Conservation (phyloP, 2,113 vertebrate genomes). For the Nymphicus hollandicus region DNA sequence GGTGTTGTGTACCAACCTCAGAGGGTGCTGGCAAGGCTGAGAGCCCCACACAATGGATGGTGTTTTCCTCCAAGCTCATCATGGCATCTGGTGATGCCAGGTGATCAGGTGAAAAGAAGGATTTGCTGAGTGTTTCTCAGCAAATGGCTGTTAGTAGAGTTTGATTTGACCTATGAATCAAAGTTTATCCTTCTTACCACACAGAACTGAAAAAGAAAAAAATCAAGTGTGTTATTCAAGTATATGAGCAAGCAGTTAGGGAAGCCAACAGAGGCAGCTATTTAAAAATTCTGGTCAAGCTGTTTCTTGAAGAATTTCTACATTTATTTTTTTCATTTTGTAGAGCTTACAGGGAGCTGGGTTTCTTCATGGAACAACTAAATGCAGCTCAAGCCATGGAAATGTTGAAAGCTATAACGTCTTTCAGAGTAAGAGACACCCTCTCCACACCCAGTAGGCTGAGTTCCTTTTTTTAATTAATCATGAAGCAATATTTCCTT, state of each 20-base stretch:
- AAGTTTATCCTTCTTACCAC: background rate
- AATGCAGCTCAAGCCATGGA: background rate
- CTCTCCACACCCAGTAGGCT: background rate
- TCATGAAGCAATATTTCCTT: background rate
- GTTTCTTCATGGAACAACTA: background rate
- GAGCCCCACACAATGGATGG: background rate
- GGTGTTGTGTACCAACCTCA: background rate
- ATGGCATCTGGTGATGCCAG: background rate
- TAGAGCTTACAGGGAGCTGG: background rate
- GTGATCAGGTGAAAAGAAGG: background rate
- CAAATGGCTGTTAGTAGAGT: background rate
- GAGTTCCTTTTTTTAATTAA: background rate
- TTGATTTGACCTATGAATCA: background rate
- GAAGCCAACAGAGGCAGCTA: background rate
- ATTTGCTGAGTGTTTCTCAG: background rate
- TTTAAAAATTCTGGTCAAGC: background rate
- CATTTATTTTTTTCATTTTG: background rate
- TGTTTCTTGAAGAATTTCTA: background rate
- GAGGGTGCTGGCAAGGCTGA: background rate
- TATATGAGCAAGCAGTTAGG: background rate
- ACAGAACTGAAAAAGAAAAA: background rate
- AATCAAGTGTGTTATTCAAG: background rate
- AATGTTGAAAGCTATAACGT: background rate
- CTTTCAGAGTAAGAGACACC: background rate
- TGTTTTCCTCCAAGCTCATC: background rate